These are phyloP conservation scores for Zalophus californianus DNA, from an alignment of 2,797 vertebrate species.

Conservation along the genomic window DNA sequence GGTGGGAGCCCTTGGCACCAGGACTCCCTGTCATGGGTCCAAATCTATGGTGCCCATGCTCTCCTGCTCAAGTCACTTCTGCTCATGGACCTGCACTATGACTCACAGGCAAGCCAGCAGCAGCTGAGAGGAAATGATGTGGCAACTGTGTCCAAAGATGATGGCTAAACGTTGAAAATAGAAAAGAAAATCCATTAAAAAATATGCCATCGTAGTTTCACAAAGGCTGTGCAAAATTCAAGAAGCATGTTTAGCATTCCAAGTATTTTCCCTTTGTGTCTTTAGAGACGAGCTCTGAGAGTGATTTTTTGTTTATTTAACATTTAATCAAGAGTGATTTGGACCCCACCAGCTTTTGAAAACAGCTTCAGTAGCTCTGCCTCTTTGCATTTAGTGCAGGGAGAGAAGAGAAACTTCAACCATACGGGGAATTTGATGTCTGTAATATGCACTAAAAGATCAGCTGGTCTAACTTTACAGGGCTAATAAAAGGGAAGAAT, in stretches of 20 bases:
- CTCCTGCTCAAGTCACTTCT: slow-evolving; percentile 56
- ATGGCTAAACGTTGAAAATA: slow-evolving; percentile 63
- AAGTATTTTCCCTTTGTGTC: slow-evolving; percentile 78
- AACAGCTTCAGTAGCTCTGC: slow-evolving; percentile 55
- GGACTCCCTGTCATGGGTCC: slow-evolving; percentile 56
- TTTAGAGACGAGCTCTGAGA: slow-evolving; percentile 69
- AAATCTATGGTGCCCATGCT: slow-evolving; percentile 40
- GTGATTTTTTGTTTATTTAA: slow-evolving; percentile 81
- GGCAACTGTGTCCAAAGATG: slow-evolving; percentile 68
- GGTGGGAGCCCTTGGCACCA: slow-evolving; percentile 69
- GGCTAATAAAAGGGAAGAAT: slow-evolving; percentile 75
- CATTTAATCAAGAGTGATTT: slow-evolving; percentile 79
- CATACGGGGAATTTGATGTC: slow-evolving; percentile 65
- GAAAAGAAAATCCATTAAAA: slow-evolving; percentile 61
- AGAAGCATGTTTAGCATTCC: slow-evolving; percentile 74
- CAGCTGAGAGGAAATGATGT: slow-evolving; percentile 80
- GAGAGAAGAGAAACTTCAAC: slow-evolving; percentile 71
- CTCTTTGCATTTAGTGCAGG: slow-evolving; percentile 69
- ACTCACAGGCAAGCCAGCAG: slow-evolving; percentile 75
- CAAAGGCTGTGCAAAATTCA: slow-evolving; percentile 51
- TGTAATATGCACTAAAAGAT: slow-evolving; percentile 76
- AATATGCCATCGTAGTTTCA: slow-evolving; percentile 66
- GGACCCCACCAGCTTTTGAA: slow-evolving; percentile 73
- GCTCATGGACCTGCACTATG: slow-evolving; percentile 66
- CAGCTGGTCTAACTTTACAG: slow-evolving; percentile 82